phyloP scores from a whole-genome alignment of 2,113 vertebrate species.

The Heteronetta atricapilla region DNA sequence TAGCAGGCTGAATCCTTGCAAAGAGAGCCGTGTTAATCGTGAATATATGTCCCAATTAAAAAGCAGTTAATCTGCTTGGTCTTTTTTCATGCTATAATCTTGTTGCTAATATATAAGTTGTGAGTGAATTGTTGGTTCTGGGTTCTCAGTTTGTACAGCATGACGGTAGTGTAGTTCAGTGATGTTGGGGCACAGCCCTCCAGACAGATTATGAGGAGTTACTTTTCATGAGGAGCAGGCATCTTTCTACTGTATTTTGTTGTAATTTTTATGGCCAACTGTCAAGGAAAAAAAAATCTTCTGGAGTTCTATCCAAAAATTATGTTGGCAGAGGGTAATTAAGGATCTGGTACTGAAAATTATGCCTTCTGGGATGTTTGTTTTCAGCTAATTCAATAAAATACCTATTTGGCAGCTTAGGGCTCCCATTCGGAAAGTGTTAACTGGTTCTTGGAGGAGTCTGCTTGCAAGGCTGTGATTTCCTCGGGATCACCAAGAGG shows the following conservation, averaged over 20 bases:
- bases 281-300: background rate
- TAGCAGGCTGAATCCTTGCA: background rate
- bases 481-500: background rate
- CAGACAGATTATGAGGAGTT: background rate
- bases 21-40: background rate
- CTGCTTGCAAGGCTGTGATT: background rate
- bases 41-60: background rate
- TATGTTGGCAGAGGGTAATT: background rate
- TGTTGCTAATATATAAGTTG: background rate
- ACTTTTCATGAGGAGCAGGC: background rate
- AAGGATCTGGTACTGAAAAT: background rate
- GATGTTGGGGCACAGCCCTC: background rate
- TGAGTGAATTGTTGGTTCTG: background rate
- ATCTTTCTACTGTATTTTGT: background rate
- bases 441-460: background rate
- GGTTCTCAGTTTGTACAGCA: background rate
- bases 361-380: background rate
- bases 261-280: background rate
- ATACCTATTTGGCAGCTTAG: background rate
- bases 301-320: background rate
- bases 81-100: background rate
- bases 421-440: background rate
- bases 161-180: background rate
- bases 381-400: background rate
- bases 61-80: background rate